Base-by-base conservation (phyloP, 2,797 vertebrate species). In the Neoniphon sammara region DNA sequence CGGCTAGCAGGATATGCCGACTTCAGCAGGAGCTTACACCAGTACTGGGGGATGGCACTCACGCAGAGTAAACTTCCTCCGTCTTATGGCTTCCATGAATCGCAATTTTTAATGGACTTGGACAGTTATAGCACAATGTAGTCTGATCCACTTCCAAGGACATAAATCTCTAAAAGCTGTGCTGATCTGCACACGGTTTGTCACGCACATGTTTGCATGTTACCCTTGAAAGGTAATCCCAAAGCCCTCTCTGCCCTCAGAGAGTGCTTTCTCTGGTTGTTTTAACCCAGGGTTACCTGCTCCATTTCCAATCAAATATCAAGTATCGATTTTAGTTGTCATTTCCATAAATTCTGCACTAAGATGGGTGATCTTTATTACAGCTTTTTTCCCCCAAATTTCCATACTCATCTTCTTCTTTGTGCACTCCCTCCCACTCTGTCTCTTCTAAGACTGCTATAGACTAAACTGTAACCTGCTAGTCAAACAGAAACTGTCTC, bases 401-500 rank as follows among this genome's bases (percentile, higher is more conserved):
- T 68, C 64, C 30, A 21, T 1, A 14, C 84, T 88, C 75, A 85
- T 84, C 83, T 85, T 78, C 56, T 20, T 88, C 83, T 80, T 70
- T 73, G 73, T 79, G 75, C 75, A 46, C 62, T 89, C 80, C 86
- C 89, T 88, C 90, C 91, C 91, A 91, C 91, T 88, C 89, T 86
- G 87, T 91, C 87, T 90, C 88, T 88, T 81, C 61, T 67, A 85
- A 74, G 82, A 80, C 86, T 66, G 69, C 81, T 88, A 89, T 53
- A 94, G 92, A 93, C 93, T 94, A 93, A 93, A 93, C 92, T 91
- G 88, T 92, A 89, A 92, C 85, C 90, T 68, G 23, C 85, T 83
- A 85, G 54, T 77, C 73, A 39, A 69, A 56, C 49, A 59, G 84
- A 89, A 88, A 87, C 85, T 85, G 85, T 47, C 89, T 92, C 80